Evolutionary conservation across 1,140 invertebrate species (phyloP), one percentile per base, ranked within the genome.

Genomic region (Ceratitis capitata): DNA sequence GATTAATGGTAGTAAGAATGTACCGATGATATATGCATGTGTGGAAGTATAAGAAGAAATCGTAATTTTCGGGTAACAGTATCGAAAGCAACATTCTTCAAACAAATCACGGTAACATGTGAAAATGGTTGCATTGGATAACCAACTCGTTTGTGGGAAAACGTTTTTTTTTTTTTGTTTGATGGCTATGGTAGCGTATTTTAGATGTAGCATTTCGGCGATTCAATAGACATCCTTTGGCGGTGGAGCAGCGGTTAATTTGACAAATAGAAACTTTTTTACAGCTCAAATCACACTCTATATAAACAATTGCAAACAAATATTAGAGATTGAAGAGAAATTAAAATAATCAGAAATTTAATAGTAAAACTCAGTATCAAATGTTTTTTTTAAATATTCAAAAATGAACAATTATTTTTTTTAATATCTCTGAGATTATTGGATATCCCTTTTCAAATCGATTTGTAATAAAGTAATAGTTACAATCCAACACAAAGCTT

Each of bases 21-120:
- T 26, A 23, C 7, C 39, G 69, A 0, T 45, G 69, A 7, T 78
- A 39, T 78, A n/a, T 78, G 39, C n/a, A n/a, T n/a, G 23, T 56
- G 3, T 56, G 51, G 9, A 45, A 69, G 35, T 45, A 45, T 26
- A 12, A n/a, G 69, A 78, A 78, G 39, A 78, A 42, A 42, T n/a
- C 10, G 5, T 39, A 9, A 5, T n/a, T 47, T 42, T 78, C 39
- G 3, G 39, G 19, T 39, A 45, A 12, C 69, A 23, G 7, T 23
- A 78, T 7, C 69, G 23, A 26, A 23, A 42, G 7, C 69, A 45
- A 32, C 69, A 45, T 47, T 19, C n/a, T n/a, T n/a, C 39, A 78
- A 78, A 78, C 9, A 78, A 78, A 78, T 45, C 69, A 78, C 32
- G 39, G 39, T 78, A 45, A 78, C 6, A 78, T 78, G n/a, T 32